Evolutionary conservation across 2,888 invertebrate genomes (phyloP).

Genomic region (Reticulitermes lucifugus): DNA sequence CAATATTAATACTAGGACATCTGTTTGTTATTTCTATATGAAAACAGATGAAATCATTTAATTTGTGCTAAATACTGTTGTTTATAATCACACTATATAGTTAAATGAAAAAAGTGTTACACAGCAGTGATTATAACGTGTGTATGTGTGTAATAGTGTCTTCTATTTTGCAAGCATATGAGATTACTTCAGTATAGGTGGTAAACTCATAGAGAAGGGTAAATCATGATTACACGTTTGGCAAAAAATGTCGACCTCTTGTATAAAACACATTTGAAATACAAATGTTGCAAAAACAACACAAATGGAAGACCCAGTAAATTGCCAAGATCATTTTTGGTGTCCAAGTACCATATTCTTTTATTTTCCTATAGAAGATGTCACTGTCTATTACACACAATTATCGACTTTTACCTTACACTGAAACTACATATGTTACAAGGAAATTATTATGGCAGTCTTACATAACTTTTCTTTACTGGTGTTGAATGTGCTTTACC

Average conservation of each 20-base stretch:
- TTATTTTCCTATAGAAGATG: neutral
- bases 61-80: no score
- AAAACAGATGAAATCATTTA: no score
- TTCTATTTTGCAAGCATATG: no score
- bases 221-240: no score
- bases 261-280: neutral
- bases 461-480: conserved; percentile 1
- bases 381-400: neutral
- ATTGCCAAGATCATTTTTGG: conserved; percentile 31
- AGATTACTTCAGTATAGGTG: no score
- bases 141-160: no score
- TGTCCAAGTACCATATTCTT: conserved; percentile 9
- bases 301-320: conserved; percentile 29
- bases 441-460: conserved; percentile 4
- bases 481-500: neutral
- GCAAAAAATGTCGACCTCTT: neutral
- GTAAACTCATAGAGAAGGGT: no score
- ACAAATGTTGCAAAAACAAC: conserved; percentile 4
- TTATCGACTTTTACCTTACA: neutral
- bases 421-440: neutral
- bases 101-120: no score
- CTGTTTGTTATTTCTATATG: no score
- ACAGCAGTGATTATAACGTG: no score
- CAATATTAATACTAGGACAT: no score
- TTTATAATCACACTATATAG: no score